phyloP scores from a whole-genome alignment of 2,888 invertebrate genomes.

The Apomyelois bistriatella region DNA sequence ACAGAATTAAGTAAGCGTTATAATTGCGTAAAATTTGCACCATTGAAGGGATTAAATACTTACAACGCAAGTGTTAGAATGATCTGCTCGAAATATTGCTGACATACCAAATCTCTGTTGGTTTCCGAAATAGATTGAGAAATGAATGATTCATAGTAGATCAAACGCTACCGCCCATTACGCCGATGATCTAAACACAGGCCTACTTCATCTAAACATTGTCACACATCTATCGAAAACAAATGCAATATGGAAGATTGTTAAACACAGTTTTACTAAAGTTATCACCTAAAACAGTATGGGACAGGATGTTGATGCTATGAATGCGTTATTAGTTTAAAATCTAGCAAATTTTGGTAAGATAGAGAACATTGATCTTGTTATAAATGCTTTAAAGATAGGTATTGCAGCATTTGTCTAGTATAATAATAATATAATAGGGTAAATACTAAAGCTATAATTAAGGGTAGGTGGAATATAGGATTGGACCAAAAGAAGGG shows the following conservation, averaged over 20 bases:
- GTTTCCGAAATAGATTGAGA: slow-evolving; percentile 61
- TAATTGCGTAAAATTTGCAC: slow-evolving; percentile 64
- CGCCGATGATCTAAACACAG: slow-evolving; percentile 62
- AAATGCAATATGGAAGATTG: slow-evolving; percentile 48
- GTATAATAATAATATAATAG: slow-evolving; percentile 50
- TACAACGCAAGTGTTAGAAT: slow-evolving; percentile 71
- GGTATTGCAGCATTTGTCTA: slow-evolving; percentile 52
- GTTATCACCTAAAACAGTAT: slow-evolving; percentile 32
- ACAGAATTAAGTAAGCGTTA: slow-evolving; percentile 70
- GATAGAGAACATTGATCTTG: slow-evolving; percentile 48
- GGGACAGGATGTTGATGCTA: slow-evolving; percentile 53
- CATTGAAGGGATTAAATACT: slow-evolving; percentile 69
- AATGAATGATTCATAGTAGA: slow-evolving; percentile 51
- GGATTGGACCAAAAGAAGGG: slow-evolving; percentile 49
- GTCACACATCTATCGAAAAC: slow-evolving; percentile 56
- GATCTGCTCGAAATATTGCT: slow-evolving; percentile 48
- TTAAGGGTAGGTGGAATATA: slow-evolving; percentile 63
- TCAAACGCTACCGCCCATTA: slow-evolving; percentile 38
- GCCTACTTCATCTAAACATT: slow-evolving; percentile 65
- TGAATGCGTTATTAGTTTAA: slow-evolving; percentile 49
- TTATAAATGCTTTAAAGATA: slow-evolving; percentile 51
- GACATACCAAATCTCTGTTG: slow-evolving; percentile 55
- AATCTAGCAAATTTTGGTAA: slow-evolving; percentile 51
- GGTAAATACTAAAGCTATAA: slow-evolving; percentile 76
- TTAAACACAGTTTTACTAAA: slow-evolving; percentile 40